Evolutionary conservation across 1,140 invertebrate species (phyloP), one percentile per base, ranked within the genome.

Genomic region (Capitella teleta): DNA sequence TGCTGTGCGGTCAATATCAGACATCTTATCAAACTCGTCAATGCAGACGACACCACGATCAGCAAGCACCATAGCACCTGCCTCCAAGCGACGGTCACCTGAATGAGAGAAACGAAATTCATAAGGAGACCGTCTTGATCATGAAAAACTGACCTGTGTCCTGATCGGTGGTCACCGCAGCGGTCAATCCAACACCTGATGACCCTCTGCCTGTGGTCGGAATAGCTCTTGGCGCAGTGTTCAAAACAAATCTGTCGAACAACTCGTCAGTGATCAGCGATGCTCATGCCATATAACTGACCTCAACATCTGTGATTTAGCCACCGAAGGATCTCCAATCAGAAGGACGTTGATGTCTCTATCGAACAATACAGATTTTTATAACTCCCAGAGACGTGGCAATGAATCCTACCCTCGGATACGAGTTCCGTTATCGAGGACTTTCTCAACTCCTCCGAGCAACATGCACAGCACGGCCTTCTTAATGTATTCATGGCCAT

Each of bases 1-100:
- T 21, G 95, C 93, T 14, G 95, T 98, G 60, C 95, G 77, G 76
- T 99, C 95, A 48, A 96, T 89, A 65, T 99, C 96, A n/a, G 91
- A 92, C 96, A 99, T 99, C 77, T 99, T 98, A 75, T 99, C 95
- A 73, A 99, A 99, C 76, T 99, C 95, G 73, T 99, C 96, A 67
- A 99, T 98, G 66, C 95, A 98, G 43, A 98, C 94, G 40, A 98
- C 87, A 21, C 95, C 95, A 46, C 94, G 77, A 75, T 98, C 95
- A 0, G 92, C 95, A 24, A 98, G 68, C n/a, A 98, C 95, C 95
- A 98, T 98, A 53, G 95, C 95, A 62, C 95, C 95, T 4, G 94
- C 95, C 76, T 98, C 95, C 19, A 98, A 67, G 49, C 91, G 80
- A 55, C 66, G 66, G 57, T 79, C 78, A 38, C 75, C 74, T 69